Evolutionary conservation across 2,113 vertebrate species (phyloP).

Genomic region (Cichladusa arquata): DNA sequence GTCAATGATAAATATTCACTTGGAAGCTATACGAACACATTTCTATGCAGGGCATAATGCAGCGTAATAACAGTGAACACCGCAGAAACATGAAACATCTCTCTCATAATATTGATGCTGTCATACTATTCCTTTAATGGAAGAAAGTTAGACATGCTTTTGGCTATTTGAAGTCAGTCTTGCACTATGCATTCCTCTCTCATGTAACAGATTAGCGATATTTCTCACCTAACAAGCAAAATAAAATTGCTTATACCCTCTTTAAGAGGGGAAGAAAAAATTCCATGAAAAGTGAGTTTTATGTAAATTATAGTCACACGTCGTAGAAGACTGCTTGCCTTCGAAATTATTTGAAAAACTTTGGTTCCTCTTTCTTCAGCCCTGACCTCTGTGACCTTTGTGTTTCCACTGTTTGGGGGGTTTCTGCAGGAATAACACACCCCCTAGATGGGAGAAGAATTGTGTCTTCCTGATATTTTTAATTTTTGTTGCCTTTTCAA

Average conservation of each 20-base stretch:
- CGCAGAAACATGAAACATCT: neutral
- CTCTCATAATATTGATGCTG: neutral
- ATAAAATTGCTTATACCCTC: neutral
- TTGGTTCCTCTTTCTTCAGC: neutral
- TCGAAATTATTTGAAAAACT: neutral
- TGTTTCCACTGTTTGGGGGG: neutral
- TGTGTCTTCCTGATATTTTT: neutral
- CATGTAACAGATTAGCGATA: neutral
- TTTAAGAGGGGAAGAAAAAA: neutral
- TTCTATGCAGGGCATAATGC: neutral
- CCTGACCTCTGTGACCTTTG: neutral
- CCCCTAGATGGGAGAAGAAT: neutral
- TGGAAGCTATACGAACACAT: neutral
- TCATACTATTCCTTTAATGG: neutral
- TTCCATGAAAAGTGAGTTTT: neutral
- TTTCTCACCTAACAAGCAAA: neutral
- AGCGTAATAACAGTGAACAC: neutral
- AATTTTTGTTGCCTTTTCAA: neutral
- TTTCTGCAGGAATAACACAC: neutral
- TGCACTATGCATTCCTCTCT: neutral
- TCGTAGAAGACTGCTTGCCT: neutral
- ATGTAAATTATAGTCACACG: neutral
- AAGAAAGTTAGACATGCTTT: neutral
- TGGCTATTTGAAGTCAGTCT: neutral
- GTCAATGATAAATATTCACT: neutral